Evolutionary conservation across 2,888 invertebrate species (phyloP).

Genomic region (Lithophane leautieri): DNA sequence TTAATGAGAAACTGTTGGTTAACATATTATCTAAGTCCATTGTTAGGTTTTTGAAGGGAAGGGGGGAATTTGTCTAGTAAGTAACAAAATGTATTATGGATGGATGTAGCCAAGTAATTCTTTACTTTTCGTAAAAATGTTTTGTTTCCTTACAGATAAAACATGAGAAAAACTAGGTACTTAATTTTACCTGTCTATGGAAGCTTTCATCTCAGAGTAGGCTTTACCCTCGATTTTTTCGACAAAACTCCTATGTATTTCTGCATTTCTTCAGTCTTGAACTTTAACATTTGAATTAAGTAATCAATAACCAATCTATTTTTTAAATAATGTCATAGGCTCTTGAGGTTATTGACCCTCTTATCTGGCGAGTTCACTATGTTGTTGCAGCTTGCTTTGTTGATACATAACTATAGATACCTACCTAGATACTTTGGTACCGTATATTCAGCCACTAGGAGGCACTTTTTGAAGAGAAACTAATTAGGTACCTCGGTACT

Average conservation of each 20-base stretch:
- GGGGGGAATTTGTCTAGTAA: neutral
- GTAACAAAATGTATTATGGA: neutral
- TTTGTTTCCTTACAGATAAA: neutral
- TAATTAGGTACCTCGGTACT: too few relatives aligned
- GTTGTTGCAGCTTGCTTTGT: neutral
- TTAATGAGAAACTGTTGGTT: constrained; percentile 13
- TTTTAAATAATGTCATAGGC: neutral
- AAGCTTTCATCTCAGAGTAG: neutral
- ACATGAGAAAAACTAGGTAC: neutral
- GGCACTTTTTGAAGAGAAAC: too few relatives aligned
- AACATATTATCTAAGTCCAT: constrained; percentile 42
- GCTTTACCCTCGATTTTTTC: neutral
- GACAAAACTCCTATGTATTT: neutral
- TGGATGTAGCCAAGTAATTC: neutral
- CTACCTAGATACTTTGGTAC: neutral
- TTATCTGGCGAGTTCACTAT: neutral
- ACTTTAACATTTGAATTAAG: neutral
- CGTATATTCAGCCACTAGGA: neutral
- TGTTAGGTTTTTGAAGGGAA: constrained; percentile 2
- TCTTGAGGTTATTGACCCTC: too few relatives aligned
- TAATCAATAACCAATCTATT: neutral
- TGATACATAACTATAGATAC: neutral
- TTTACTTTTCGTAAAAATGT: neutral
- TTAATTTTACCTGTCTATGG: neutral
- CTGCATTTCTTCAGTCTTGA: neutral